Evolutionary conservation across 2,113 vertebrate genomes (phyloP), one percentile per base, ranked within the genome.

Genomic region (Procavia capensis): DNA sequence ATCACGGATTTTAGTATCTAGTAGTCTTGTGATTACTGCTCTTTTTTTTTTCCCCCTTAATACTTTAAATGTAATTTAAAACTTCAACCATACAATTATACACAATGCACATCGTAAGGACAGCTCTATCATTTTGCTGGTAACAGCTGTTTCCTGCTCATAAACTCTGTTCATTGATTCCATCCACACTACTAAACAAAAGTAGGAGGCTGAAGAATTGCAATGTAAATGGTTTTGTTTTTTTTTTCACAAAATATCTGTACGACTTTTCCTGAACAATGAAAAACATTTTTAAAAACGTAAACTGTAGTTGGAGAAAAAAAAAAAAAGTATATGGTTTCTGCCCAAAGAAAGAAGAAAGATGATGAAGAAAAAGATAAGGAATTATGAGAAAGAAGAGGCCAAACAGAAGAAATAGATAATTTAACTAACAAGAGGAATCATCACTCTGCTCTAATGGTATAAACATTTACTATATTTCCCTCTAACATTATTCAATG

Each of bases 51-150:
- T n/a, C n/a, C n/a, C n/a, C n/a, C n/a, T n/a, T 75, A 92, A 0
- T 57, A 96, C 96, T 98, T 97, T 97, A 98, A 98, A 98, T 87
- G 92, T 98, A 97, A 98, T 97, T 98, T 98, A 97, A 97, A 97
- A 97, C 92, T 96, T 94, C 95, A 96, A 97, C 95, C 94, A 92
- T 97, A 96, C 91, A 98, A 98, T 96, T 92, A 98, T 86, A 86
- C 92, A 98, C 95, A 98, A 97, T 96, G 36, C 79, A 87, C 96
- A 98, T 97, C 98, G 85, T 98, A 95, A 98, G 90, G 97, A 97
- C 96, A 97, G 96, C 95, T 94, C 95, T 97, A 85, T 88, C 76
- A 93, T 97, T 98, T 97, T 96, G 92, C 86, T 85, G 96, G 61
- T 94, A 96, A 88, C 94, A 98, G 96, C 97, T 98, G 93, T 97